Evolutionary conservation across 2,113 vertebrate species (phyloP), one percentile per base, ranked within the genome.

Genomic region (Lamprotornis superbus): DNA sequence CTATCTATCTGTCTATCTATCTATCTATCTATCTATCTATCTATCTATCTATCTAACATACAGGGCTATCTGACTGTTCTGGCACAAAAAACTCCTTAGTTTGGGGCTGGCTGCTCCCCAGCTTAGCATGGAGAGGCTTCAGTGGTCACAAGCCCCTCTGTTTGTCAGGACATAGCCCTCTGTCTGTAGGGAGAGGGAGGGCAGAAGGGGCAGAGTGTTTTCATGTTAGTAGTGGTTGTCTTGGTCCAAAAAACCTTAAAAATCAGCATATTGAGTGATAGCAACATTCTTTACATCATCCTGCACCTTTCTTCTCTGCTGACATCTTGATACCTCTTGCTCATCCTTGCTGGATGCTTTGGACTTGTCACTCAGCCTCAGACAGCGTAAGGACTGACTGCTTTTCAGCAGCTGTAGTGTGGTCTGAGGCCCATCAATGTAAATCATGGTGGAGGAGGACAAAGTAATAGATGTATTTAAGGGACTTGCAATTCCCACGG

Each of bases 21-120:
- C 42, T 42, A 42, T 42, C 42, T 42, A 42, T 23, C 13, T 64
- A 10, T 44, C 42, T 44, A 44, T 44, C 42, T 52, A 28, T 46
- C 44, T 44, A 2, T 60, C 23, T 52, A 4, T 47, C 4, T 1
- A 4, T n/a, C 8, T 1, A 8, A 42, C 18, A 35, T 18, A 44
- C 0, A 0, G n/a, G 28, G 57, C 52, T 68, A 2, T 46, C 11
- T 65, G 53, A 33, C 40, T 82, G 24, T 73, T 89, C 40, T 2
- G 2, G 14, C 22, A 56, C 44, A 61, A 76, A 50, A 46, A 18
- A 2, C 6, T 40, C 12, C 20, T 13, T 27, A 4, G 1, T 87
- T 71, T 89, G 64, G 56, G 37, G 17, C 39, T 69, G 15, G 7
- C 25, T 81, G 20, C 59, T 93, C 56, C 14, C 30, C 21, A 52